These are phyloP conservation scores for Torymus aiolomorphi DNA, from an alignment of 2,888 invertebrate genomes.

Conservation along the genomic window DNA sequence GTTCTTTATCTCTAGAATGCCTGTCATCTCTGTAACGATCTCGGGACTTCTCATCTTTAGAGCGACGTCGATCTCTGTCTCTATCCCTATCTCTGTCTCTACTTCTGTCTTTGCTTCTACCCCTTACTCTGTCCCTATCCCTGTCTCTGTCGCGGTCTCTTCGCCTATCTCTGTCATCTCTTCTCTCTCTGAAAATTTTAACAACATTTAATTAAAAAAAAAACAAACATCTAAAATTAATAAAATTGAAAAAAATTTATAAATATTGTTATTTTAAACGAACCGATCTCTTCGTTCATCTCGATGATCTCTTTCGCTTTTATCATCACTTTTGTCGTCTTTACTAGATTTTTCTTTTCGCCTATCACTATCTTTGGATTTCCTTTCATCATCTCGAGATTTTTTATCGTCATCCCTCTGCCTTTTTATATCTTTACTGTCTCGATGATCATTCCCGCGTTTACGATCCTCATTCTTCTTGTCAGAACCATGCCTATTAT, in stretches of 20 bases:
- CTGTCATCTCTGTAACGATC: conserved; percentile 71
- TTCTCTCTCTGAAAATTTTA: conserved; percentile 59
- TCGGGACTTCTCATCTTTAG: conserved; percentile 69
- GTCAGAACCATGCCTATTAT: conserved; percentile 58
- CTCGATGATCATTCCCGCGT: conserved; percentile 66
- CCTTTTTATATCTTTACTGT: conserved; percentile 65
- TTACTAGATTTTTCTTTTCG: conserved; percentile 65
- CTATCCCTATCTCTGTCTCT: conserved; percentile 63
- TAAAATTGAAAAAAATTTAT: background rate
- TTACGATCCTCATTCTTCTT: conserved; percentile 66
- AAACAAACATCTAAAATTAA: background rate
- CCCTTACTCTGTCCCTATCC: conserved; percentile 68
- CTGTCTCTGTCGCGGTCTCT: conserved; percentile 67
- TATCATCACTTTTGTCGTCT: conserved; percentile 68
- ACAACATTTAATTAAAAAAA: background rate
- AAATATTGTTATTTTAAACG: background rate
- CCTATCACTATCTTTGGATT: conserved; percentile 68
- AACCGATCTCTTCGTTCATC: conserved; percentile 67
- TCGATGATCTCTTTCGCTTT: conserved; percentile 67
- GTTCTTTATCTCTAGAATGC: conserved; percentile 71
- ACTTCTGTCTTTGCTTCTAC: conserved; percentile 63
- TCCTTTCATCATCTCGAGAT: conserved; percentile 68
- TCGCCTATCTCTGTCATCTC: conserved; percentile 62
- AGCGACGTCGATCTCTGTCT: conserved; percentile 69
- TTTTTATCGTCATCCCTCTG: conserved; percentile 63